phyloP scores from a whole-genome alignment of 2,113 vertebrate genomes.

The Tichodroma muraria region DNA sequence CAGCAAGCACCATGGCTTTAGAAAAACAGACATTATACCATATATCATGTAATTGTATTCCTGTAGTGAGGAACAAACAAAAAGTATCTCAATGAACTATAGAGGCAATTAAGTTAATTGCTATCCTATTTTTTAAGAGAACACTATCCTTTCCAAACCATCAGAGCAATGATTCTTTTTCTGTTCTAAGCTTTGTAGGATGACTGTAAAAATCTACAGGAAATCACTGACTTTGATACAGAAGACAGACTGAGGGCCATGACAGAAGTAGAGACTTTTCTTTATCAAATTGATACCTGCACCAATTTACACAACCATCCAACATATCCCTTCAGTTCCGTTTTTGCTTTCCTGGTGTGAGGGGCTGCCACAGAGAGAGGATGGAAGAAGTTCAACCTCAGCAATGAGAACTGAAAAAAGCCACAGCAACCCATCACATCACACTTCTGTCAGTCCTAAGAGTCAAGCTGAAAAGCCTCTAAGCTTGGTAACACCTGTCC shows the following conservation, averaged over 20 bases:
- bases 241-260: not conserved
- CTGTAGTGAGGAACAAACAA: not conserved
- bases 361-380: not conserved
- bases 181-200: not conserved
- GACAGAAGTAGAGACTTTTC: not conserved
- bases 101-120: not conserved
- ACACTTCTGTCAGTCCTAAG: not conserved
- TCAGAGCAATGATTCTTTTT: not conserved
- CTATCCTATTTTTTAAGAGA: not conserved
- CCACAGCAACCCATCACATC: not conserved
- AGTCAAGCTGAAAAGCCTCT: not conserved
- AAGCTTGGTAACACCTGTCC: not conserved
- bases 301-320: not conserved
- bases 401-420: not conserved
- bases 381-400: not conserved
- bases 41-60: not conserved
- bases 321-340: not conserved
- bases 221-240: not conserved
- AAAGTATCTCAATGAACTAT: not conserved
- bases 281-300: not conserved
- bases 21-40: not conserved
- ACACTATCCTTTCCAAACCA: not conserved
- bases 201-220: not conserved
- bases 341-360: not conserved
- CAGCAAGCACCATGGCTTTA: not conserved